Percentiles rank a stretch among this genome's conserved stretches.
Conservation (phyloP, 2,888 invertebrate species). For the Drosophila lutescens region DNA sequence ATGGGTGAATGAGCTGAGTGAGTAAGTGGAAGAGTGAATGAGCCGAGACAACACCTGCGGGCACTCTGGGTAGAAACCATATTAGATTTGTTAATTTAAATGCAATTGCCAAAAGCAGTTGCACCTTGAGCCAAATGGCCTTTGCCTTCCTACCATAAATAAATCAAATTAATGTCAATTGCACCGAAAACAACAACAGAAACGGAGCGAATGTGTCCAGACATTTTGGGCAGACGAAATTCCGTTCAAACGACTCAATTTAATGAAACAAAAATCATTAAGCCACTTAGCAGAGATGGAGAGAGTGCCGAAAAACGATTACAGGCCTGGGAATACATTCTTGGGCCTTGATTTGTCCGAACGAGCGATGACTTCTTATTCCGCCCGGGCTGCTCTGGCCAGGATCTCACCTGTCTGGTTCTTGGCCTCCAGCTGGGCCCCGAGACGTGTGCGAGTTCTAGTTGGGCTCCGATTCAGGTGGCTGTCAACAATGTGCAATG, state of each 20-base stretch:
- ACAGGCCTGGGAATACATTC: constrained; percentile 17
- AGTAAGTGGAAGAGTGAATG: constrained; percentile 13
- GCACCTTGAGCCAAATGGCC: constrained; percentile 46
- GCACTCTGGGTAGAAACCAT: constrained; percentile 39
- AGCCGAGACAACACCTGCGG: constrained; percentile 7
- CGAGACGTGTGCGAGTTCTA: constrained; percentile 1
- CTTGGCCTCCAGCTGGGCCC: constrained; percentile 24
- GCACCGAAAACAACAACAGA: constrained; percentile 25
- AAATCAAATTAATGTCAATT: constrained; percentile 75
- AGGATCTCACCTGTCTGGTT: constrained; percentile 11
- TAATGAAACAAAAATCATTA: constrained; percentile 72
- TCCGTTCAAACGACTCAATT: constrained; percentile 52
- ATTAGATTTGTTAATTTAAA: constrained; percentile 65
- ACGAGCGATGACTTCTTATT: constrained; percentile 6
- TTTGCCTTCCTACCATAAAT: constrained; percentile 54
- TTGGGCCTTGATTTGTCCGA: constrained; percentile 8
- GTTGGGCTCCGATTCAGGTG: constrained; percentile 3
- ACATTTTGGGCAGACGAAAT: not conserved
- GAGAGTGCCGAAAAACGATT: constrained; percentile 45
- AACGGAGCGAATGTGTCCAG: constrained; percentile 11
- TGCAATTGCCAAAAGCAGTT: constrained; percentile 48
- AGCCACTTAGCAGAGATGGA: constrained; percentile 62
- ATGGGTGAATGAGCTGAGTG: constrained; percentile 2
- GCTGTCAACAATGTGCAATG: constrained; percentile 57
- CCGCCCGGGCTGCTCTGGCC: not conserved